Evolutionary conservation across 2,113 vertebrate genomes (phyloP).

Genomic region (Nannospalax galili): DNA sequence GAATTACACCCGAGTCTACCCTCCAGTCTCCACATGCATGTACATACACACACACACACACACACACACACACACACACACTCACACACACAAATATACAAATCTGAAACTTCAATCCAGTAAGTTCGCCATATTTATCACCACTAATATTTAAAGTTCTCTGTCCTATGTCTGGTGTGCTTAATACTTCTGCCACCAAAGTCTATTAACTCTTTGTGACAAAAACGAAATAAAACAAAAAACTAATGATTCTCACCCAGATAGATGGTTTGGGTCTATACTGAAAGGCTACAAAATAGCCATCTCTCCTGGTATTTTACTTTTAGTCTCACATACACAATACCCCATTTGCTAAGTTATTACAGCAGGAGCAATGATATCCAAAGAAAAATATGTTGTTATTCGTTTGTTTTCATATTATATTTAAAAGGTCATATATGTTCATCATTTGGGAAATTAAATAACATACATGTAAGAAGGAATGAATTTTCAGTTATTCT

Average conservation of each 20-base stretch:
- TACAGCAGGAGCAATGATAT: background rate
- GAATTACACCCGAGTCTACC: no score
- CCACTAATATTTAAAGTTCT: background rate
- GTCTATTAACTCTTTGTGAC: background rate
- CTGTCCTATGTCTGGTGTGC: background rate
- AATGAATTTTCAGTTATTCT: background rate
- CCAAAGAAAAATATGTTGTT: background rate
- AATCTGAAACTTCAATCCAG: background rate
- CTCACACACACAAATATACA: rapidly evolving
- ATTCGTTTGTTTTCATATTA: background rate
- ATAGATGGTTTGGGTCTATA: background rate
- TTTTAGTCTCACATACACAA: background rate
- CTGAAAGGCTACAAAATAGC: background rate
- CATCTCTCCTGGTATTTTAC: background rate
- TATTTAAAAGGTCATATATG: background rate
- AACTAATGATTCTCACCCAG: background rate
- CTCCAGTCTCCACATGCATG: background rate
- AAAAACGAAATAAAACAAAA: background rate
- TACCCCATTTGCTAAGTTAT: background rate
- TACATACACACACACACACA: background rate
- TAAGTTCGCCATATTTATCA: background rate
- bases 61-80: background rate
- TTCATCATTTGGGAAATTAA: background rate
- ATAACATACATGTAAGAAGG: background rate
- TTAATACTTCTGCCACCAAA: background rate